Conservation (phyloP, 2,113 vertebrate genomes). For the Hemiprocne comata region DNA sequence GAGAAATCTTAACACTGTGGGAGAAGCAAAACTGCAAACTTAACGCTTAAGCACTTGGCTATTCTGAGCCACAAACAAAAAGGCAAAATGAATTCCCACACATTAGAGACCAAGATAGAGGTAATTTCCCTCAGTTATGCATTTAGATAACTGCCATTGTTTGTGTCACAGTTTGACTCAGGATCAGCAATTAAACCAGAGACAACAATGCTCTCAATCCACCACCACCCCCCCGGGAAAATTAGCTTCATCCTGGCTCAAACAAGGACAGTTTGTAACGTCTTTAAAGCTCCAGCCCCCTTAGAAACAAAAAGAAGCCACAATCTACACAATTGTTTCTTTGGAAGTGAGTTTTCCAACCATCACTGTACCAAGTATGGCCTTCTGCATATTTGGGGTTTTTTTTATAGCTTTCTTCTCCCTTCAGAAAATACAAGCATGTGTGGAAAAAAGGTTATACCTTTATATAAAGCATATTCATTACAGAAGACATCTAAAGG, state of each 20-base stretch:
- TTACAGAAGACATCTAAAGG: neutral
- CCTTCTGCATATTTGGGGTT: neutral
- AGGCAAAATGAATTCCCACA: neutral
- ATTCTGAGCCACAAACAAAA: neutral
- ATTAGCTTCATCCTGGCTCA: too few species aligned
- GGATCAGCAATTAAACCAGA: too few species aligned
- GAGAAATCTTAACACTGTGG: neutral
- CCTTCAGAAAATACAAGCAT: neutral
- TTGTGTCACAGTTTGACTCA: too few species aligned
- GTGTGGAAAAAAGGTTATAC: neutral
- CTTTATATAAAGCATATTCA: neutral
- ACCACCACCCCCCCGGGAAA: too few species aligned
- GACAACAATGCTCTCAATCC: too few species aligned
- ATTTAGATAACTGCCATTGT: neutral
- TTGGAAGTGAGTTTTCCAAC: neutral
- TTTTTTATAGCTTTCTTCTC: neutral
- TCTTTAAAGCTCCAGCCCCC: neutral
- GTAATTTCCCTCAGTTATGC: neutral
- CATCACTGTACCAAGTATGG: neutral
- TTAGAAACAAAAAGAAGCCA: neutral
- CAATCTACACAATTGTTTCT: neutral
- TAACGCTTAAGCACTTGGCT: neutral
- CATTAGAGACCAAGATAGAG: neutral
- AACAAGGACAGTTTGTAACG: too few species aligned
- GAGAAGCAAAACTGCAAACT: neutral